phyloP scores from a whole-genome alignment of 2,797 vertebrate species.

The Chrysocyon brachyurus region DNA sequence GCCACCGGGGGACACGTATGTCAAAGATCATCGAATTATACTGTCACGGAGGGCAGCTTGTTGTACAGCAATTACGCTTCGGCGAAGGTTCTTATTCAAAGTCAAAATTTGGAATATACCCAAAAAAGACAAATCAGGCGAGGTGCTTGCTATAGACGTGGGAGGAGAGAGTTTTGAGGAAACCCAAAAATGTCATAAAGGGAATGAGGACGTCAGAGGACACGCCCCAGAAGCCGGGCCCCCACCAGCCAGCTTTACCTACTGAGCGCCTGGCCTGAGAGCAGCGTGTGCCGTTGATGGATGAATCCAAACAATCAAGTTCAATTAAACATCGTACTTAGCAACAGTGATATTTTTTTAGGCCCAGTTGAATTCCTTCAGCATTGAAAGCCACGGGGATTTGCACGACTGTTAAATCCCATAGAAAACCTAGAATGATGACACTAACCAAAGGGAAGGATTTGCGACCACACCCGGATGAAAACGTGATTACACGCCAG shows the following conservation, averaged over 20 bases:
- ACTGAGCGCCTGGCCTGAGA: conserved; percentile 35
- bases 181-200: conserved; percentile 21
- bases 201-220: background rate
- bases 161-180: background rate
- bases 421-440: conserved; percentile 55
- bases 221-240: background rate
- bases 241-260: background rate
- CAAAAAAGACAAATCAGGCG: background rate
- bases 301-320: conserved; percentile 44
- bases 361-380: conserved; percentile 38
- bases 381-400: conserved; percentile 11
- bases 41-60: background rate
- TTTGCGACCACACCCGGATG: background rate
- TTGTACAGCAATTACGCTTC: background rate
- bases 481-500: conserved; percentile 56
- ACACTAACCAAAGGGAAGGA: conserved; percentile 36
- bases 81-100: conserved; percentile 41
- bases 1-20: background rate
- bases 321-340: conserved; percentile 50
- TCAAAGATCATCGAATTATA: background rate
- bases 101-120: background rate
- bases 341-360: background rate
- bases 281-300: background rate
- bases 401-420: conserved; percentile 48
- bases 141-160: background rate